These are phyloP conservation scores for Campoplex nolae DNA, from an alignment of 2,888 invertebrate species.

Conservation along the genomic window DNA sequence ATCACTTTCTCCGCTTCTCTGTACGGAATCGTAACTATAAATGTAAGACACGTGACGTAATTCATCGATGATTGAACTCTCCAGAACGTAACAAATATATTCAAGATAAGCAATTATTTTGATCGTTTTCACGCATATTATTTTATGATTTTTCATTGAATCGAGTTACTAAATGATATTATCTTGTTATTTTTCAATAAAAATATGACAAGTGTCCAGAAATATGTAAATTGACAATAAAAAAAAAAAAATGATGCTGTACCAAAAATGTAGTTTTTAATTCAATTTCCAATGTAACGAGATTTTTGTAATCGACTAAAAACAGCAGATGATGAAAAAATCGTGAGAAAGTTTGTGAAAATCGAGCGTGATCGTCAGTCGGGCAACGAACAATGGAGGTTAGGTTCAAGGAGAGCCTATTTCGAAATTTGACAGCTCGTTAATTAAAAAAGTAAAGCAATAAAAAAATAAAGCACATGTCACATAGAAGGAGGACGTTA, in stretches of 20 bases:
- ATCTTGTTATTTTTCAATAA: neutral
- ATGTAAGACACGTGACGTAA: neutral
- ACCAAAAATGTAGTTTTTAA: neutral
- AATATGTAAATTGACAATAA: neutral
- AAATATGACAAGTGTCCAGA: neutral
- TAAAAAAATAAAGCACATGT: neutral
- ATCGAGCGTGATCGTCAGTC: constrained; percentile 7
- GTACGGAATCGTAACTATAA: neutral
- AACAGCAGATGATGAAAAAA: neutral
- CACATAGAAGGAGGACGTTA: neutral
- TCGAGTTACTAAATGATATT: neutral
- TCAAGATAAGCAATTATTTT: neutral
- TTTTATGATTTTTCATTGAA: neutral
- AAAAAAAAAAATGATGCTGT: neutral
- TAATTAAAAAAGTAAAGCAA: neutral
- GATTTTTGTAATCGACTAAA: neutral
- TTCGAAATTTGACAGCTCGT: neutral
- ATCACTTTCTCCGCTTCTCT: constrained; percentile 48
- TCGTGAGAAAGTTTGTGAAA: neutral
- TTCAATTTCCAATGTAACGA: neutral
- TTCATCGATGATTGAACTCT: constrained; percentile 44
- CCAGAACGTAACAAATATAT: neutral
- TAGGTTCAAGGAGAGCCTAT: neutral
- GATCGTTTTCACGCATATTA: neutral
- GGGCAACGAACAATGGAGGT: neutral